A percentile compares a stretch with the other conserved stretches of the same genome.
phyloP scores from a whole-genome alignment of 2,113 vertebrate species.

The Pterocles gutturalis region DNA sequence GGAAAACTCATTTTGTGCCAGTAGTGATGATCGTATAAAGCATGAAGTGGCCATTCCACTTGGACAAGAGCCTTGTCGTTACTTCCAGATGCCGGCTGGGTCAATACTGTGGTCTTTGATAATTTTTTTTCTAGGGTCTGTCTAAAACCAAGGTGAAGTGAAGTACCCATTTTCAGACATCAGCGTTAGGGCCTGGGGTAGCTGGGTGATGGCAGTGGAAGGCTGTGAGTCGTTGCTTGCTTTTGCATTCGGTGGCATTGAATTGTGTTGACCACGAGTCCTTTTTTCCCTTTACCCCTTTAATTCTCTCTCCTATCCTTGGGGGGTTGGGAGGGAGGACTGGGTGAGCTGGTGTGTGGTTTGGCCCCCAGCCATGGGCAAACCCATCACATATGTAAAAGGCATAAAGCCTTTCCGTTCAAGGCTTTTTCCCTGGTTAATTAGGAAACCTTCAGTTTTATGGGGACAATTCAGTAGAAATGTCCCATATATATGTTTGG shows the following conservation, averaged over 20 bases:
- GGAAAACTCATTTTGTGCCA: neutral
- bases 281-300: no score
- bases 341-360: no score
- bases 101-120: neutral
- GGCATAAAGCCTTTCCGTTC: neutral
- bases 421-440: neutral
- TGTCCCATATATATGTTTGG: neutral
- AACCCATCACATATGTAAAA: neutral
- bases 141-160: neutral
- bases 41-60: neutral
- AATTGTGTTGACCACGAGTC: neutral
- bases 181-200: fast-evolving
- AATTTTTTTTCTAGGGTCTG: neutral
- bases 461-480: neutral
- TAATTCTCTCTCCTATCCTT: no score
- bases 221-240: neutral
- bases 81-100: neutral
- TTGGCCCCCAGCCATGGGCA: no score
- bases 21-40: neutral
- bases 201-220: neutral
- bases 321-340: no score
- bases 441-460: neutral
- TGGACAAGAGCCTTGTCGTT: neutral
- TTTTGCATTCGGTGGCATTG: neutral
- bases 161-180: neutral